Percentiles rank a stretch among this genome's conserved stretches.
These are phyloP conservation scores for Fragum fragum DNA, from an alignment of 2,888 invertebrate species.

Conservation along the genomic window DNA sequence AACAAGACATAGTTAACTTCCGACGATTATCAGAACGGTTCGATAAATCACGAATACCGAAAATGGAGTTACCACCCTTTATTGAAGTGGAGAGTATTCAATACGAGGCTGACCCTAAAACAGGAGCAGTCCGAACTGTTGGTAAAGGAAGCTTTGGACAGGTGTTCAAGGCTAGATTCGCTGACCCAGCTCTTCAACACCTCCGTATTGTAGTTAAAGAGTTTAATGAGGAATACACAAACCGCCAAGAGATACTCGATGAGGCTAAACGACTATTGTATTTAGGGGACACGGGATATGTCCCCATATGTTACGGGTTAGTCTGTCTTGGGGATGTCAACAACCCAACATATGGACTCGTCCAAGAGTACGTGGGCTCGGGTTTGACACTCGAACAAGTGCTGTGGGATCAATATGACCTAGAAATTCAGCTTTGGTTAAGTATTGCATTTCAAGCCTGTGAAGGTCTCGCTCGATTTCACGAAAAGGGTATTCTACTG, in stretches of 20 bases:
- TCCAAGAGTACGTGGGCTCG: slow-evolving; percentile 63
- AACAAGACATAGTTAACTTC: not conserved
- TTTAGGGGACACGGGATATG: slow-evolving; percentile 60
- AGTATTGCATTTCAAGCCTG: slow-evolving; percentile 59
- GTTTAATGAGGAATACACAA: slow-evolving; percentile 59
- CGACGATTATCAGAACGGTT: not conserved
- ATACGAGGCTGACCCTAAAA: slow-evolving; percentile 55
- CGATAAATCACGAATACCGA: slow-evolving; percentile 8
- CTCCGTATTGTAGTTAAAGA: slow-evolving; percentile 63
- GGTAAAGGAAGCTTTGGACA: slow-evolving; percentile 68
- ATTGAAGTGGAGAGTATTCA: slow-evolving; percentile 40
- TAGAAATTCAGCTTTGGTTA: slow-evolving; percentile 51
- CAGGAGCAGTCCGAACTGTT: slow-evolving; percentile 41
- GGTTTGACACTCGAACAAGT: slow-evolving; percentile 61
- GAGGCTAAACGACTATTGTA: slow-evolving; percentile 56
- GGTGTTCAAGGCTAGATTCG: slow-evolving; percentile 59
- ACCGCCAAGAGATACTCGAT: slow-evolving; percentile 51
- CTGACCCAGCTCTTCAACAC: slow-evolving; percentile 44
- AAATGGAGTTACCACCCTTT: slow-evolving; percentile 41
- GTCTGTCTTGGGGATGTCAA: slow-evolving; percentile 32
- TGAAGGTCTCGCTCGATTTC: slow-evolving; percentile 60
- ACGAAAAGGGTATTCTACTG: slow-evolving; percentile 61
- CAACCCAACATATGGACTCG: slow-evolving; percentile 51
- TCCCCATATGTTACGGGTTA: slow-evolving; percentile 62
- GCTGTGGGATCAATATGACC: slow-evolving; percentile 58